Conservation (phyloP, 2,888 invertebrate species). For the Ametastegia equiseti region DNA sequence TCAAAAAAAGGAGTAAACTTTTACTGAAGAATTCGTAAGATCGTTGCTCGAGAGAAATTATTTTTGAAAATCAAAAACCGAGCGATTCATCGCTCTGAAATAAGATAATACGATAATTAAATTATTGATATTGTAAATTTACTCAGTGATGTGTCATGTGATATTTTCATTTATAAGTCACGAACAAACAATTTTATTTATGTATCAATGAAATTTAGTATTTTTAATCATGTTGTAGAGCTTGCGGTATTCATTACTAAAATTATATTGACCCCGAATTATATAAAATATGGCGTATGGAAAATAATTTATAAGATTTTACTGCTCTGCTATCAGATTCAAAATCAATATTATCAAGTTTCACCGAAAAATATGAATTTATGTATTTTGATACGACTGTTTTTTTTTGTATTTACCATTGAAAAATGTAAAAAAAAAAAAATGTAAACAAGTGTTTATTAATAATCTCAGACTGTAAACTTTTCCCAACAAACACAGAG, state of each 20-base stretch:
- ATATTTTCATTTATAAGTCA: not conserved
- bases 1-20: not conserved
- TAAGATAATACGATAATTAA: not conserved
- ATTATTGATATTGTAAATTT: not conserved
- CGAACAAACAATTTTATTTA: not conserved
- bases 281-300: not conserved
- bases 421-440: not conserved
- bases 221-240: not conserved
- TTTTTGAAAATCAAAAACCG: not conserved
- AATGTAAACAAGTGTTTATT: not conserved
- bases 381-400: not conserved
- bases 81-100: not conserved
- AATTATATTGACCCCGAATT: not conserved
- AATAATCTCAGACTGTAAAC: not conserved
- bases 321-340: not conserved
- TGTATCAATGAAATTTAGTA: not conserved
- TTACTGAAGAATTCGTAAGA: not conserved
- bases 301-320: not conserved
- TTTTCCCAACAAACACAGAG: not conserved
- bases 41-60: not conserved
- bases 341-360: not conserved
- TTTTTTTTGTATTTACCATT: not conserved
- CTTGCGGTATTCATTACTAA: conserved; percentile 10
- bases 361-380: not conserved
- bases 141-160: conserved; percentile 19